A percentile compares a stretch with the other conserved stretches of the same genome.
Conservation (phyloP, 2,797 vertebrate genomes). For the Decapterus maruadsi region DNA sequence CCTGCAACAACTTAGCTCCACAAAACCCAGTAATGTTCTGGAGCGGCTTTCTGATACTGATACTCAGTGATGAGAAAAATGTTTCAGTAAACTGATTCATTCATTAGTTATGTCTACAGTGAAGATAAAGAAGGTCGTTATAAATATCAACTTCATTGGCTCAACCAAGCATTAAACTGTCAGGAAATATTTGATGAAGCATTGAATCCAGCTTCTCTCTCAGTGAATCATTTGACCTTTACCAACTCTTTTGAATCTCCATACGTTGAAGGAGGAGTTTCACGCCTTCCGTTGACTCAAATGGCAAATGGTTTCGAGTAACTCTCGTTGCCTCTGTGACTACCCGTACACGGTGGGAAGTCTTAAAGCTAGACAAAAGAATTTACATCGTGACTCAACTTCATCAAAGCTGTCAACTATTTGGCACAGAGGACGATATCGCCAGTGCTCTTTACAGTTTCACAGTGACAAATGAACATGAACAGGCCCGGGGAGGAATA, state of each 20-base stretch:
- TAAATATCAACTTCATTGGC: background rate
- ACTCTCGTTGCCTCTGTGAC: background rate
- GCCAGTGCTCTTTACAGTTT: background rate
- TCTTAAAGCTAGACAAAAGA: background rate
- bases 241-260: background rate
- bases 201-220: background rate
- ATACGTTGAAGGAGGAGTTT: background rate
- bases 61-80: background rate
- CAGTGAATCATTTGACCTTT: constrained; percentile 20
- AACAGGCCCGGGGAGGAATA: constrained; percentile 1
- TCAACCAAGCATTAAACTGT: background rate
- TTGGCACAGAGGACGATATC: background rate
- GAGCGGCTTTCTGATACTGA: background rate
- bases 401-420: background rate
- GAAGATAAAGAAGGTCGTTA: too few relatives aligned
- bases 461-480: background rate
- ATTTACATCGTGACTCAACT: background rate
- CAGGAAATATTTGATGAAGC: background rate
- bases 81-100: background rate
- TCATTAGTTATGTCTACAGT: background rate
- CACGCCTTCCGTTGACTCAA: background rate
- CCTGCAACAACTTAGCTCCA: background rate
- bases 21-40: too few relatives aligned
- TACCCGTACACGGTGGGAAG: background rate
- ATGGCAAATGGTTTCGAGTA: background rate